phyloP scores from a whole-genome alignment of 1,140 invertebrate species.

The Apis florea region DNA sequence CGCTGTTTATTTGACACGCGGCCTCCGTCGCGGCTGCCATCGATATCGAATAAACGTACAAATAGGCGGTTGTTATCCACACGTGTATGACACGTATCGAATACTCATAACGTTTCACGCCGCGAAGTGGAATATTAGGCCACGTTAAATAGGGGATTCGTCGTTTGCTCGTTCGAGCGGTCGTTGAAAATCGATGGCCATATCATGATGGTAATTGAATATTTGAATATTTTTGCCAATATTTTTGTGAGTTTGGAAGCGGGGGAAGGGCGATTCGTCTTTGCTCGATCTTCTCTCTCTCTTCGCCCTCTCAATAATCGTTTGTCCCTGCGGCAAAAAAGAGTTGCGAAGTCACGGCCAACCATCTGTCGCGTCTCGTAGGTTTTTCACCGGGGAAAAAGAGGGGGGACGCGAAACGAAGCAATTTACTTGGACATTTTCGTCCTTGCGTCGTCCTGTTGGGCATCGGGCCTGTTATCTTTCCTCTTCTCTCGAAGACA shows the following conservation, averaged over 20 bases:
- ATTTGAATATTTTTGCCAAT: no score
- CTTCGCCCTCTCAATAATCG: constrained; percentile 46
- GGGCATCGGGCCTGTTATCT: constrained; percentile 27
- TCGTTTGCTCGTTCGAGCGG: background rate
- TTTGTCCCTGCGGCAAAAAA: constrained; percentile 32
- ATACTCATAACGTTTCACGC: background rate
- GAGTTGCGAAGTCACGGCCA: constrained; percentile 48
- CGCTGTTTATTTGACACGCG: constrained; percentile 44
- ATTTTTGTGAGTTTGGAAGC: no score
- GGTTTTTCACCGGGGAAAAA: constrained; percentile 8
- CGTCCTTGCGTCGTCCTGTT: constrained; percentile 28
- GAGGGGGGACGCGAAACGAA: constrained; percentile 35
- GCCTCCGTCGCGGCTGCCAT: constrained; percentile 3
- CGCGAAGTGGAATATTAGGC: constrained; percentile 14
- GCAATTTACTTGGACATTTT: constrained; percentile 64
- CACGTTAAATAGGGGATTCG: background rate
- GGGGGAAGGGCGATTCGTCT: constrained; percentile 4
- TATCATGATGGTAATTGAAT: background rate
- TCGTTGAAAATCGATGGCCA: background rate
- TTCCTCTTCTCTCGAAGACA: background rate
- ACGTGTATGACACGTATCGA: background rate
- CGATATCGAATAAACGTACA: constrained; percentile 33
- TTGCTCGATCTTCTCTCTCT: background rate
- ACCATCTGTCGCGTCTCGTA: constrained; percentile 35
- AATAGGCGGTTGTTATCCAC: background rate